Evolutionary conservation across 2,797 vertebrate genomes (phyloP).

Genomic region (Gouania willdenowi): DNA sequence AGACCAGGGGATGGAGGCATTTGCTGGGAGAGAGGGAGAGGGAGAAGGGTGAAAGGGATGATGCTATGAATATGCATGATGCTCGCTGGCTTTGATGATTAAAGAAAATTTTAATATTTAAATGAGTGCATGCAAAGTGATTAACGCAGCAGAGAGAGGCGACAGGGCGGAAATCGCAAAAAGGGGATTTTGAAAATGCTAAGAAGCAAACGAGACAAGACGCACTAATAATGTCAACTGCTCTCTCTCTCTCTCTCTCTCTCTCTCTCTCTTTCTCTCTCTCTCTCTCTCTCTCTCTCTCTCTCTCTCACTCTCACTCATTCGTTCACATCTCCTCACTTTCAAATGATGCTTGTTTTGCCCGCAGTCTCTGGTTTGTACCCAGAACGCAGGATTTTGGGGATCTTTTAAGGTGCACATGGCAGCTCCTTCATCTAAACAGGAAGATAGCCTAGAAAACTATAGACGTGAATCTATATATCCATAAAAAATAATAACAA

Average conservation of each 20-base stretch:
- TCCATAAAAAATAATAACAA: too few relatives aligned
- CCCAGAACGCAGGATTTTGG: too few relatives aligned
- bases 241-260: conserved; percentile 13
- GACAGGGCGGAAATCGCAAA: conserved; percentile 69
- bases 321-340: too few relatives aligned
- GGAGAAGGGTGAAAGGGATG: conserved; percentile 62
- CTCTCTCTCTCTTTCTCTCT: conserved; percentile 7
- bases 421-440: too few relatives aligned
- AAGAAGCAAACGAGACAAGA: conserved; percentile 65
- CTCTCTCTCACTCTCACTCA: conserved; percentile 1
- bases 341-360: too few relatives aligned
- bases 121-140: conserved; percentile 99
- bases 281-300: conserved; percentile 4
- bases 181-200: conserved; percentile 71
- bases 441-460: too few relatives aligned
- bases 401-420: too few relatives aligned
- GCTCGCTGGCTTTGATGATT: conserved; percentile 99
- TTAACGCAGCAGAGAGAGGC: conserved; percentile 84
- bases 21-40: background rate
- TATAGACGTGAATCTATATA: too few relatives aligned
- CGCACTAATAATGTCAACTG: conserved; percentile 59
- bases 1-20: conserved; percentile 78
- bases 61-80: conserved; percentile 99
- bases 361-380: too few relatives aligned
- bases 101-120: conserved; percentile 99